Percentiles rank a stretch among this genome's conserved stretches.
Evolutionary conservation across 64 coral and sea anemone species (phyloP).

Genomic region (Actinia equina): DNA sequence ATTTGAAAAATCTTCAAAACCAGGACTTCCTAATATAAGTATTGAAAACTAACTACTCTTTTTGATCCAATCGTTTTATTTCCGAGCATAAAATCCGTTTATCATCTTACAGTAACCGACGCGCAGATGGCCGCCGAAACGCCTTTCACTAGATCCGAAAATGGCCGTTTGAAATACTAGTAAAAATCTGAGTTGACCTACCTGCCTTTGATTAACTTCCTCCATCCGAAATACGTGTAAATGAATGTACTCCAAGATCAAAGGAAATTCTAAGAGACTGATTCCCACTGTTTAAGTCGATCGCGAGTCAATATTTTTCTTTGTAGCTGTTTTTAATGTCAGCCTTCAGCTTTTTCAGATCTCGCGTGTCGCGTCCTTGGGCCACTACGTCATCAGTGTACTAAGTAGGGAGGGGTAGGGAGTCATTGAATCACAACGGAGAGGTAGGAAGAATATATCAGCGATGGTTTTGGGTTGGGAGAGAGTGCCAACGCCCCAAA

Average conservation of each 20-base stretch:
- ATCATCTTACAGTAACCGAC: not conserved
- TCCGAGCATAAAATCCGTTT: not conserved
- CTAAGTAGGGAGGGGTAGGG: not conserved
- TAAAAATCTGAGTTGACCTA: not conserved
- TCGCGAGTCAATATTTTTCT: not conserved
- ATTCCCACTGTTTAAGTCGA: not conserved
- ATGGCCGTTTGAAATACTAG: not conserved
- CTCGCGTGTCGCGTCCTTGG: not conserved
- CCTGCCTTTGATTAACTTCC: not conserved
- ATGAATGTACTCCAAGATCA: not conserved
- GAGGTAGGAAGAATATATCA: no score
- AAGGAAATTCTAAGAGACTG: not conserved
- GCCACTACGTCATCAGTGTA: not conserved
- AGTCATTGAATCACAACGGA: not conserved
- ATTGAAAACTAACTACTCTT: not conserved
- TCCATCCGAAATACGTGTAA: not conserved
- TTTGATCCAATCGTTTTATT: not conserved
- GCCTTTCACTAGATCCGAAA: not conserved
- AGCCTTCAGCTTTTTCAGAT: not conserved
- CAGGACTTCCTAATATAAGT: not conserved
- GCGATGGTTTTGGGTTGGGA: no score
- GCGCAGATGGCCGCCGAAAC: not conserved
- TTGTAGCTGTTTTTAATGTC: not conserved
- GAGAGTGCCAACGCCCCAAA: no score
- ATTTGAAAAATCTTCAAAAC: slow-evolving; percentile 2